Conservation (phyloP, 1,140 invertebrate species). For the Drosophila saltans region DNA sequence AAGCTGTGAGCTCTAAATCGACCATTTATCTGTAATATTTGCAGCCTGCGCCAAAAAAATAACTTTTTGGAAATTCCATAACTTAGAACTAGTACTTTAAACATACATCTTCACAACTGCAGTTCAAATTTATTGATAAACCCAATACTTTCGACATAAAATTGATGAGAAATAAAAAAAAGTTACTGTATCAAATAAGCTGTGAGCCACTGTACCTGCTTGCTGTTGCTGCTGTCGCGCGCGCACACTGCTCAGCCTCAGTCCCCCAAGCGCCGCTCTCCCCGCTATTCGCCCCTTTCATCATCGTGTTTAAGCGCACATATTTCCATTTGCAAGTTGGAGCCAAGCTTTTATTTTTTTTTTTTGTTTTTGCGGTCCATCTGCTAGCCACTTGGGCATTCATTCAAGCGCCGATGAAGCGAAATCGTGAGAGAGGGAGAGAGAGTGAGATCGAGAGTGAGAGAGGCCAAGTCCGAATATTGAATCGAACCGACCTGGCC, state of each 20-base stretch:
- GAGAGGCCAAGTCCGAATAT: constrained; percentile 10
- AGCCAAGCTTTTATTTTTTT: constrained; percentile 46
- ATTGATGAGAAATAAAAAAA: too few species aligned
- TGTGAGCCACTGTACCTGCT: too few species aligned
- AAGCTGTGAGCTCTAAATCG: too few species aligned
- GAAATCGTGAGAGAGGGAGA: constrained; percentile 22
- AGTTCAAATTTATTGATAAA: too few species aligned
- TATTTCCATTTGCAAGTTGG: constrained; percentile 46
- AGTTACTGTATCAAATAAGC: too few species aligned
- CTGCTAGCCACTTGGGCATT: constrained; percentile 64
- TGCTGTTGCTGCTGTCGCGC: constrained; percentile 59
- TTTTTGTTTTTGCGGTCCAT: constrained; percentile 58
- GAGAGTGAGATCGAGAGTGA: constrained; percentile 12
- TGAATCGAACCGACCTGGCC: neutral
- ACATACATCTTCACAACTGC: too few species aligned
- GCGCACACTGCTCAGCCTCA: constrained; percentile 26
- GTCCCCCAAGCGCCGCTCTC: neutral
- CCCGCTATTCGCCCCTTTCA: neutral
- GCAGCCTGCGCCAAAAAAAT: too few species aligned
- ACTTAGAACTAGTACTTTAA: too few species aligned
- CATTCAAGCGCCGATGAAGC: constrained; percentile 47
- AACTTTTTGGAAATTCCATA: too few species aligned
- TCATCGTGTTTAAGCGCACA: constrained; percentile 9
- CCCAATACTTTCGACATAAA: too few species aligned
- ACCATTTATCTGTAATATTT: too few species aligned